Evolutionary conservation across 2,888 invertebrate genomes (phyloP), one percentile per base, ranked within the genome.

Genomic region (Drosophila lutescens): DNA sequence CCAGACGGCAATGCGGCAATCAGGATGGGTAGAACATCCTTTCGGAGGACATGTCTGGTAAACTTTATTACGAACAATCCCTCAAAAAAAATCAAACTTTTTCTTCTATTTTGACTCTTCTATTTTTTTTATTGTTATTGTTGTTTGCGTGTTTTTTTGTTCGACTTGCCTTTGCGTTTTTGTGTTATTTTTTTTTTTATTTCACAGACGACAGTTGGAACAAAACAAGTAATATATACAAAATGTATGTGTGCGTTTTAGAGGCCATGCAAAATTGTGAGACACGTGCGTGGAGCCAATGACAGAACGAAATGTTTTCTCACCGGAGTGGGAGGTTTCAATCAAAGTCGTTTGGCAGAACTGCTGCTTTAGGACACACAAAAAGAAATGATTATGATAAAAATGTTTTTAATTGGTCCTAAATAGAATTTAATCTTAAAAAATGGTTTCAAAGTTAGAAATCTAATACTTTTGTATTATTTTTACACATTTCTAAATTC

Each of bases 241-340:
- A 46, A 46, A 44, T 58, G 51, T 55, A 36, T 50, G 50, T 60
- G 46, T 62, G 62, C 63, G 34, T 49, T 63, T 63, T 62, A 63
- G 73, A 72, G 62, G 56, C 70, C 68, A 53, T 83, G 80, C 66
- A 85, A 72, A 83, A 80, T 71, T 67, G 74, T 47, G 57, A 78
- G 87, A 81, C 88, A 81, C 88, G 88, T 87, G 87, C 79, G 77
- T 74, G 73, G 69, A 83, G 71, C 56, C 47, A 68, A 68, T 56
- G 66, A 56, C 68, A 55, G 68, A 68, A 55, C 41, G 56, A 56
- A 67, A 56, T 47, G 69, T 68, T 55, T 55, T 55, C 15, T 15
- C 34, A 41, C 6, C 12, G 50, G 30, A 8, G 20, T 13, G 9
- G 20, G 26, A 10, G 23, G 36, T 6, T 26, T 40, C 26, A 47